Percentiles rank a stretch among this genome's conserved stretches.
Conservation (phyloP, 2,888 invertebrate species). For the Drosophila dives region DNA sequence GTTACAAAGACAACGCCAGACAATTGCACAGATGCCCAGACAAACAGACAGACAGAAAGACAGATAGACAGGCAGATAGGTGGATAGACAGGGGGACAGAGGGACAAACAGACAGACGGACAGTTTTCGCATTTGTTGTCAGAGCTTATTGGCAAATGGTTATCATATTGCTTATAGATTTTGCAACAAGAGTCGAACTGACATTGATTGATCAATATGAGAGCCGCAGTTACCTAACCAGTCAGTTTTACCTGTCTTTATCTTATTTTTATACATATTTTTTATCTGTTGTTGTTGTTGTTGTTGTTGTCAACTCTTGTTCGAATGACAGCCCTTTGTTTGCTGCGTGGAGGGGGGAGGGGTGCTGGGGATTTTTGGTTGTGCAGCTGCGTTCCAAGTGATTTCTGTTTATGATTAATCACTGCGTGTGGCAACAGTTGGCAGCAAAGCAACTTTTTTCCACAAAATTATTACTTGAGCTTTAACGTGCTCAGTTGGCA, state of each 20-base stretch:
- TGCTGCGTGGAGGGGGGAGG: neutral
- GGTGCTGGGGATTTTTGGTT: neutral
- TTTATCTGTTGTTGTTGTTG: slow-evolving; percentile 21
- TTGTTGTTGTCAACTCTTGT: slow-evolving; percentile 71
- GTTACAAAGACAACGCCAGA: slow-evolving; percentile 70
- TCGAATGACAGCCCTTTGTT: slow-evolving; percentile 63
- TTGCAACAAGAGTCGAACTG: slow-evolving; percentile 75
- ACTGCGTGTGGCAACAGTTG: slow-evolving; percentile 39
- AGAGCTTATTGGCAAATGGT: slow-evolving; percentile 81
- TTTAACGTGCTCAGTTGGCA: slow-evolving; percentile 64
- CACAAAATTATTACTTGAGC: slow-evolving; percentile 62
- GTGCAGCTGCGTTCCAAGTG: slow-evolving; percentile 59
- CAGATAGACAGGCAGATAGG: neutral
- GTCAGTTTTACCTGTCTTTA: slow-evolving; percentile 51
- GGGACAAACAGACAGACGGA: neutral
- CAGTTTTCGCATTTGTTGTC: slow-evolving; percentile 15
- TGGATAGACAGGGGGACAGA: neutral
- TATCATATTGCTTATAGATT: slow-evolving; percentile 84
- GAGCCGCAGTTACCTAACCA: slow-evolving; percentile 69
- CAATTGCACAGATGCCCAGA: slow-evolving; percentile 45
- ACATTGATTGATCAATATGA: slow-evolving; percentile 85
- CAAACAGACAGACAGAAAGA: slow-evolving; percentile 11
- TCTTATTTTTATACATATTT: slow-evolving; percentile 13
- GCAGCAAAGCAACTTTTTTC: slow-evolving; percentile 52
- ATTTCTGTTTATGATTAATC: slow-evolving; percentile 70